Evolutionary conservation across 2,113 vertebrate genomes (phyloP), one percentile per base, ranked within the genome.

Genomic region (Rhabdornis inornatus): DNA sequence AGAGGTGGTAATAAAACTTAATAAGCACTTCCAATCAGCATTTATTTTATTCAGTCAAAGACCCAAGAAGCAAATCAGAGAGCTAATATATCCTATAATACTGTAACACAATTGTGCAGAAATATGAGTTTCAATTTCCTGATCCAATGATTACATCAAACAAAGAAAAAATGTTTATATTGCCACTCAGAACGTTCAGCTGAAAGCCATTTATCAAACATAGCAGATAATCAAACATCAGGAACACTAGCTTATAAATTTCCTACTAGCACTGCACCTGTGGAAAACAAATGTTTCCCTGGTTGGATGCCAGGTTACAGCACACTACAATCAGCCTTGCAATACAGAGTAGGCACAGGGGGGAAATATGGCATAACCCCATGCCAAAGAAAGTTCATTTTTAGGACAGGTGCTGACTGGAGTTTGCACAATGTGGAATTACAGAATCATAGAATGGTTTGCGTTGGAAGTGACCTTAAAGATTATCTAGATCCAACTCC

Each of bases 131-230:
- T 95, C 74, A 89, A 66, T 94, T 96, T 96, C 37, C 71, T 59
- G 53, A 89, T 84, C 40, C 37, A 81, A 65, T 2, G 52, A 72
- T 96, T 66, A 60, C 20, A 83, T 90, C 77, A 88, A 87, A 47
- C 33, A 87, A 90, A 96, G 47, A 80, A 30, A 94, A 78, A 59
- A 44, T 87, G 60, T 94, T 95, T 87, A 64, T 93, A 81, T 83
- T 8, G 11, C 59, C 53, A 44, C 45, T 87, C 64, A 70, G 84
- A 64, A 42, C 87, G 53, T 86, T 97, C 64, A 77, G 64, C 65
- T 94, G 85, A 92, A 88, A 89, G 14, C 15, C 59, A 77, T 97
- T 96, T 90, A 89, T 97, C 93, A 97, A 91, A 60, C 47, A 70
- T 5, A 89, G 64, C 66, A 92, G 64, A 74, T 94, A 95, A 94